Evolutionary conservation across 2,797 vertebrate species (phyloP).

Genomic region (Pangasius djambal): DNA sequence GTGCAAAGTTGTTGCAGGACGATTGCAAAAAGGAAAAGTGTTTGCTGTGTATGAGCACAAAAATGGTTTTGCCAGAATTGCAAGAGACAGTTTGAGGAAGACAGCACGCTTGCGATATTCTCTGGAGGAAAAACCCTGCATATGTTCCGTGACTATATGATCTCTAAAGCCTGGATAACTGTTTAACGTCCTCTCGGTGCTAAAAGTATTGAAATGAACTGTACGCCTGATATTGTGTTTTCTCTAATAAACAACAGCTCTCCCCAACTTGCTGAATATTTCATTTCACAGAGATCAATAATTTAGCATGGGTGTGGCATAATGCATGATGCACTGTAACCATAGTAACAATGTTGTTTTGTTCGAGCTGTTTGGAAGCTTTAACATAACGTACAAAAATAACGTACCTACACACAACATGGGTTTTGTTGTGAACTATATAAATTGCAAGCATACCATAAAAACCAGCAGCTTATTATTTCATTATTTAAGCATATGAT

Average conservation of each 20-base stretch:
- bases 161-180: neutral
- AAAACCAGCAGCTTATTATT: neutral
- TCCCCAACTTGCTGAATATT: constrained; percentile 62
- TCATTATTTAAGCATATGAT: neutral
- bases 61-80: neutral
- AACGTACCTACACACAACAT: neutral
- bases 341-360: constrained; percentile 23
- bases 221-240: constrained; percentile 39
- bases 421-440: neutral
- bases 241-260: constrained; percentile 52
- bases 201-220: constrained; percentile 36
- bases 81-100: neutral
- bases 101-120: neutral
- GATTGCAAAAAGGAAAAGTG: neutral
- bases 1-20: neutral
- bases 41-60: neutral
- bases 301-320: constrained; percentile 59
- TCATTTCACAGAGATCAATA: constrained; percentile 65
- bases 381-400: neutral
- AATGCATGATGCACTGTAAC: constrained; percentile 49
- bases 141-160: neutral
- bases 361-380: constrained; percentile 1
- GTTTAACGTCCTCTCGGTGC: constrained; percentile 16
- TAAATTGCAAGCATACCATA: neutral
- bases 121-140: neutral